phyloP scores from a whole-genome alignment of 2,113 vertebrate genomes.

The Phocoena sinus region DNA sequence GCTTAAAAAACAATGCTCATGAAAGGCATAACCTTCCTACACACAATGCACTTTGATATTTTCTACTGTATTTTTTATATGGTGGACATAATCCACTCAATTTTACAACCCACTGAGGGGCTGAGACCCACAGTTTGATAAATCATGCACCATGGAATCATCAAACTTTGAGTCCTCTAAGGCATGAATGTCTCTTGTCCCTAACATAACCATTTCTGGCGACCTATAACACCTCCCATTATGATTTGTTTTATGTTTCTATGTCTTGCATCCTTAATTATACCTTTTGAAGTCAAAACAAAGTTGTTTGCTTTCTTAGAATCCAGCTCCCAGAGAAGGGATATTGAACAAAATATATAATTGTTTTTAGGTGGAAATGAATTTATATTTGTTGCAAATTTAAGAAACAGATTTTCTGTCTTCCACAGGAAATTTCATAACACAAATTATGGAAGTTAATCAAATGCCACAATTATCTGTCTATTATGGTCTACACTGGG shows the following conservation, averaged over 20 bases:
- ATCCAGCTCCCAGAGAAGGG: not conserved
- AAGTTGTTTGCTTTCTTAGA: not conserved
- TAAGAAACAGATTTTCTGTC: not conserved
- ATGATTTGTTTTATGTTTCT: not conserved
- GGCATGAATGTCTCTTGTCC: not conserved
- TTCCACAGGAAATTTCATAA: slow-evolving; percentile 45
- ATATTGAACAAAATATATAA: not conserved
- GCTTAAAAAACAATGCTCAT: not conserved
- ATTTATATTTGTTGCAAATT: slow-evolving; percentile 32
- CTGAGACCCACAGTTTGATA: not conserved
- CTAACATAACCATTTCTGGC: not conserved
- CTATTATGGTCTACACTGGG: not conserved
- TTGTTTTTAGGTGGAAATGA: not conserved
- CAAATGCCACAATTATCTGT: not conserved
- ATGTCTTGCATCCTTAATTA: not conserved
- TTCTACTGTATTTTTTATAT: not conserved
- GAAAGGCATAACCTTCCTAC: not conserved
- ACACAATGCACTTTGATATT: not conserved
- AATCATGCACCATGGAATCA: accelerated
- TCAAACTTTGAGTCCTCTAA: not conserved
- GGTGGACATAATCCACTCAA: not conserved
- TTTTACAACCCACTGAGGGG: not conserved
- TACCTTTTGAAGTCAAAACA: slow-evolving; percentile 26
- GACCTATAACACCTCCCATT: not conserved
- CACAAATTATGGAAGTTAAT: not conserved